These are phyloP conservation scores for Holacanthella duospinosa DNA, from an alignment of 2,888 invertebrate genomes.

Conservation along the genomic window DNA sequence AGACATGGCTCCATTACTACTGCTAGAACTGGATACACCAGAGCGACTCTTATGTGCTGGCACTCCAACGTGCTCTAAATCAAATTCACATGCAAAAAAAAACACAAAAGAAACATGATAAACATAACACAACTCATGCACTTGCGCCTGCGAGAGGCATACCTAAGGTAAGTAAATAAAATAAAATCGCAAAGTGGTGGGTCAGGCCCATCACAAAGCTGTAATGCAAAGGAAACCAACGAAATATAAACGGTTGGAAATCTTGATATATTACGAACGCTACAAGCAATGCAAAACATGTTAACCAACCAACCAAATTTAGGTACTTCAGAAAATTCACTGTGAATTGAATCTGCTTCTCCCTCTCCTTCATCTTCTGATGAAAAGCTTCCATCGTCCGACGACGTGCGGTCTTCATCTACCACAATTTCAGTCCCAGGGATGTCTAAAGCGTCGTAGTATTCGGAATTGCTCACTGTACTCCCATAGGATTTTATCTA, in stretches of 20 bases:
- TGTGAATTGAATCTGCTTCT: conserved; percentile 36
- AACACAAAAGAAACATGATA: neutral
- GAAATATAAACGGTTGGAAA: too few relatives aligned
- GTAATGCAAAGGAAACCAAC: too few relatives aligned
- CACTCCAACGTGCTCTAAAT: neutral
- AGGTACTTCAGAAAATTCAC: conserved; percentile 35
- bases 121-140: neutral
- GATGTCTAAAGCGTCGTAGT: conserved; percentile 67
- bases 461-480: conserved; percentile 63
- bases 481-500: conserved; percentile 51
- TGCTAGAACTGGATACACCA: neutral
- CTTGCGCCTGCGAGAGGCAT: too few relatives aligned
- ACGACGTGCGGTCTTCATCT: conserved; percentile 35
- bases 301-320: conserved; percentile 33
- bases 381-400: conserved; percentile 38
- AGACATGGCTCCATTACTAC: neutral
- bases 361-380: conserved; percentile 37
- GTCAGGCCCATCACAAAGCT: too few relatives aligned
- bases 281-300: neutral
- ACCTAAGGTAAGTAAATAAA: too few relatives aligned
- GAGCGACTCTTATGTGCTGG: neutral
- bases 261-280: too few relatives aligned
- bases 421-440: conserved; percentile 20
- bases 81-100: neutral
- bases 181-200: too few relatives aligned